phyloP scores from a whole-genome alignment of 2,888 invertebrate genomes.

The Nebria brevicollis region DNA sequence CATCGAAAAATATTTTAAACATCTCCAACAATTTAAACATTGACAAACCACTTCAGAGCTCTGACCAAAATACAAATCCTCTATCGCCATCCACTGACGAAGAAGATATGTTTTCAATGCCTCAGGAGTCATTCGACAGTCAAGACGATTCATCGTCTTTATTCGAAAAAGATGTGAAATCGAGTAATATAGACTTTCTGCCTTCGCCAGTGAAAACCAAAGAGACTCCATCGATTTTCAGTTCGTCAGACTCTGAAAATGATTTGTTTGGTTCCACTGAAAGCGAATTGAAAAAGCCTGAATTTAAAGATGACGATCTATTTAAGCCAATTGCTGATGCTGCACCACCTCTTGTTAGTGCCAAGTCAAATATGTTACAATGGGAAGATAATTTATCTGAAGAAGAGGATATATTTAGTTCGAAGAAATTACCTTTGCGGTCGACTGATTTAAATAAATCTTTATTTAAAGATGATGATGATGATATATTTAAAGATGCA shows the following conservation, averaged over 20 bases:
- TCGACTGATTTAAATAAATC: constrained; percentile 51
- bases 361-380: constrained; percentile 14
- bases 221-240: constrained; percentile 29
- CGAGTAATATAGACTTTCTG: constrained; percentile 15
- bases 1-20: constrained; percentile 45
- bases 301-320: constrained; percentile 26
- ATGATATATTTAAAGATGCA: constrained; percentile 43
- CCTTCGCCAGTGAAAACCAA: background rate
- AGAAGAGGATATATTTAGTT: constrained; percentile 50
- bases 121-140: constrained; percentile 22
- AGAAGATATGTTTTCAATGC: constrained; percentile 45
- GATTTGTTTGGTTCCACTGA: constrained; percentile 46
- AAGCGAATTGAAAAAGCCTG: constrained; percentile 20
- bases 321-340: constrained; percentile 24
- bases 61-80: constrained; percentile 29
- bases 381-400: constrained; percentile 41
- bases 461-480: constrained; percentile 55
- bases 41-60: constrained; percentile 14
- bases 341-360: background rate
- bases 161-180: constrained; percentile 40
- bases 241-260: constrained; percentile 47
- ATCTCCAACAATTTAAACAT: constrained; percentile 33
- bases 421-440: constrained; percentile 49
- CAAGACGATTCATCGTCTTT: constrained; percentile 41
- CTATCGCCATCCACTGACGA: constrained; percentile 47